phyloP scores from a whole-genome alignment of 2,797 vertebrate species.

The Chelonia mydas region DNA sequence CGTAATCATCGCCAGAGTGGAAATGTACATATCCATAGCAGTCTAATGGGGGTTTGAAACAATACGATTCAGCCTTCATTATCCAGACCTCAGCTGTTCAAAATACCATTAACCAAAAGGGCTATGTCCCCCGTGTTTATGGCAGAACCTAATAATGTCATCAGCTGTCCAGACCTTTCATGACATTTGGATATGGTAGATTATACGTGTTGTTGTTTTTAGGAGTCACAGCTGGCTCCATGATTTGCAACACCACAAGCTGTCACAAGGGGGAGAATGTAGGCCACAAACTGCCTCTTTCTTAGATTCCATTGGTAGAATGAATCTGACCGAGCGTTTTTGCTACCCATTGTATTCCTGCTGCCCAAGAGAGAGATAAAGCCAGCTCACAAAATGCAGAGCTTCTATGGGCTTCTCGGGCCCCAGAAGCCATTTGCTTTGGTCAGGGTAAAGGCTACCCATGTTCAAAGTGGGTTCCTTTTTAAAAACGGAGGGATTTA shows the following conservation, averaged over 20 bases:
- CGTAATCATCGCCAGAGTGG: neutral
- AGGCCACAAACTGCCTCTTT: neutral
- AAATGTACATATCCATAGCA: neutral
- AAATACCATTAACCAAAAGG: neutral
- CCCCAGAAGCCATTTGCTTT: neutral
- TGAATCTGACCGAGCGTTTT: fast-evolving
- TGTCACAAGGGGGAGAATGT: fast-evolving
- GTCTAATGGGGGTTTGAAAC: too few species aligned
- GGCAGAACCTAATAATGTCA: too few species aligned
- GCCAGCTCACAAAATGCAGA: neutral
- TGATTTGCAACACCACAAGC: neutral
- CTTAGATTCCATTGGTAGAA: neutral
- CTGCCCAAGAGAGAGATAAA: neutral
- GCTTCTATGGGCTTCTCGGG: neutral
- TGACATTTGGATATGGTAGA: too few species aligned
- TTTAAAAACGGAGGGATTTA: neutral
- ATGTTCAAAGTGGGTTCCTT: neutral
- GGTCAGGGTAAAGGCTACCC: neutral
- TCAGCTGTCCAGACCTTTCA: too few species aligned
- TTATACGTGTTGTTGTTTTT: too few species aligned
- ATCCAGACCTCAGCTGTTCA: neutral
- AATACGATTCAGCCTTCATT: too few species aligned
- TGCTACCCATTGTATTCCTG: neutral
- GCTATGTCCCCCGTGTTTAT: too few species aligned
- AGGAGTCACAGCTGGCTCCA: neutral